phyloP scores from a whole-genome alignment of 2,888 invertebrate genomes.

The Syritta pipiens region DNA sequence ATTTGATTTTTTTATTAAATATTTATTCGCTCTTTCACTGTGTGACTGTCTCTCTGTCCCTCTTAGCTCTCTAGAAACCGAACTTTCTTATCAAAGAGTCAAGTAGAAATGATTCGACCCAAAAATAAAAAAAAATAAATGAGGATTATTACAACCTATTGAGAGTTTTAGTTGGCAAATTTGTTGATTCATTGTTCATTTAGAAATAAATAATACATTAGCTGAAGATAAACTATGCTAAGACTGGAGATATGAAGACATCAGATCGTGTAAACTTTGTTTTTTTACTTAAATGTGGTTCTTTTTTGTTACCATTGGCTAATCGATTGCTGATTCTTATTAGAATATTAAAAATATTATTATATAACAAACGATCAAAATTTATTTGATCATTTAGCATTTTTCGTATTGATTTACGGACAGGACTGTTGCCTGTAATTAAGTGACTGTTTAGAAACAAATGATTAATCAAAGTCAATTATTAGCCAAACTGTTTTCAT shows the following conservation, averaged over 20 bases:
- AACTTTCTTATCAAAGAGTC: slow-evolving; percentile 62
- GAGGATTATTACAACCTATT: slow-evolving; percentile 21
- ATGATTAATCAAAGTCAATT: too few species aligned
- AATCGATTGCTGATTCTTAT: neutral
- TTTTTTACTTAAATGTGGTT: too few species aligned
- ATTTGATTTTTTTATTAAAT: slow-evolving; percentile 37
- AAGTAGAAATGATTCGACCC: slow-evolving; percentile 17
- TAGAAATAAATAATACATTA: slow-evolving; percentile 2
- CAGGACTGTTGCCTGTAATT: too few species aligned
- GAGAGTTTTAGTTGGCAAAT: slow-evolving; percentile 5
- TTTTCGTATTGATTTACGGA: too few species aligned
- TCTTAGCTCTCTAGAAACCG: slow-evolving; percentile 28
- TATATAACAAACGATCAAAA: too few species aligned
- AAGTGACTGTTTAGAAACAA: too few species aligned
- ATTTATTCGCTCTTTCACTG: slow-evolving; percentile 39
- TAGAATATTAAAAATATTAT: too few species aligned
- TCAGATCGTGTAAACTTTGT: slow-evolving; percentile 40
- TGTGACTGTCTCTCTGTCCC: slow-evolving; percentile 12
- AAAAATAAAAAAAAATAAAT: slow-evolving; percentile 4
- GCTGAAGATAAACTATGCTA: neutral
- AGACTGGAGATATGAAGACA: slow-evolving; percentile 39
- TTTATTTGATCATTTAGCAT: too few species aligned
- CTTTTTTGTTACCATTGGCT: too few species aligned
- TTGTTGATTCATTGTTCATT: slow-evolving; percentile 1
- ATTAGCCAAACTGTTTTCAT: too few species aligned